A percentile compares a stretch with the other conserved stretches of the same genome.
These are phyloP conservation scores for Nymphalis io DNA, from an alignment of 1,140 invertebrate genomes.

Conservation along the genomic window DNA sequence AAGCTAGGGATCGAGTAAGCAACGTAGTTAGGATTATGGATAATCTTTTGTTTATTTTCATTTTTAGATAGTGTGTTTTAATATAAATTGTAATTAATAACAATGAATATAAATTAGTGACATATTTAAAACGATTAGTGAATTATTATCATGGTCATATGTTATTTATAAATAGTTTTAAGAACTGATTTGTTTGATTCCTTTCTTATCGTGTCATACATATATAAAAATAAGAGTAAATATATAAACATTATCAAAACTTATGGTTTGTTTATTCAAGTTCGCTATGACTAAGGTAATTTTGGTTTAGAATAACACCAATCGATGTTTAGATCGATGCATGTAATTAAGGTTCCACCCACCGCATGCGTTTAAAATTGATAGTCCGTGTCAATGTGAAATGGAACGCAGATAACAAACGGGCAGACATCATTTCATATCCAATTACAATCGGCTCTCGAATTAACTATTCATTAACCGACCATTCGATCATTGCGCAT, in stretches of 20 bases:
- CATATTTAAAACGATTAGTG: conserved; percentile 3
- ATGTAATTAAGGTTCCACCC: conserved; percentile 42
- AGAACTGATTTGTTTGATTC: too few species aligned
- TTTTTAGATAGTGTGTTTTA: conserved; percentile 36
- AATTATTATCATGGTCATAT: too few species aligned
- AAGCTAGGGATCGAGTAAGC: conserved; percentile 49
- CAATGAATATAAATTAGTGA: too few species aligned
- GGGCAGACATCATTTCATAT: conserved; percentile 64
- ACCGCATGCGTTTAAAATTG: conserved; percentile 40
- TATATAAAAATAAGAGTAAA: not conserved
- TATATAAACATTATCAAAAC: not conserved
- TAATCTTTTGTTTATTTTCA: conserved; percentile 67
- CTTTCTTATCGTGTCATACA: too few species aligned
- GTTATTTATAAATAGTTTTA: too few species aligned
- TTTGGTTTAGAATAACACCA: conserved; percentile 26
- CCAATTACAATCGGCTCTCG: conserved; percentile 55
- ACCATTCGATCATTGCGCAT: conserved; percentile 42
- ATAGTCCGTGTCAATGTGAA: conserved; percentile 49
- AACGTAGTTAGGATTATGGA: conserved; percentile 50
- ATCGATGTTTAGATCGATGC: conserved; percentile 23
- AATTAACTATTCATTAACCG: conserved; percentile 53
- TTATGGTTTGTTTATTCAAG: not conserved
- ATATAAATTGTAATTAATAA: too few species aligned
- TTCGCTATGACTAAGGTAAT: conserved; percentile 2
- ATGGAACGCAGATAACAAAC: conserved; percentile 55